Conservation (phyloP, 1,140 invertebrate genomes). For the Aphelenchoides fujianensis region DNA sequence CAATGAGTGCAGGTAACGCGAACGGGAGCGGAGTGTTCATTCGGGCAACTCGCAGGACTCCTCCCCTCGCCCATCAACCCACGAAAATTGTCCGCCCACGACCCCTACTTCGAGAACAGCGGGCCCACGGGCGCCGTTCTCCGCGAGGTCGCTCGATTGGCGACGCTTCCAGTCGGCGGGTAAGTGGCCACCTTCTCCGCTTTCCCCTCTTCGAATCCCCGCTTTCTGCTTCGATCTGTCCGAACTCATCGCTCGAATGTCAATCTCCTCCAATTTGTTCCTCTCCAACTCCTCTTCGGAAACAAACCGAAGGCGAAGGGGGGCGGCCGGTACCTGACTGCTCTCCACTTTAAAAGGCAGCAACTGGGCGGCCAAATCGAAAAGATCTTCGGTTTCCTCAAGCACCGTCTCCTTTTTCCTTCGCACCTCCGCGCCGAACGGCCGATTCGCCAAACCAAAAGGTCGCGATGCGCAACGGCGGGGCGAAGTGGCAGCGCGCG, state of each 20-base stretch:
- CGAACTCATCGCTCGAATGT: not conserved
- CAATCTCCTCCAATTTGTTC: not conserved
- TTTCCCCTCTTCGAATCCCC: not conserved
- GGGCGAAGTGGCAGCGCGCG: constrained; percentile 15
- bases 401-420: not conserved
- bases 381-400: constrained; percentile 2
- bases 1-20: constrained; percentile 29
- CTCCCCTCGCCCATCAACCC: constrained; percentile 54
- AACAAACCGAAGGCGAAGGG: too few relatives aligned
- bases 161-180: constrained; percentile 27
- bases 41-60: constrained; percentile 27
- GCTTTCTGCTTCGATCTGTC: not conserved
- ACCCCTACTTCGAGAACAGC: constrained; percentile 16
- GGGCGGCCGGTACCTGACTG: too few relatives aligned
- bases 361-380: not conserved
- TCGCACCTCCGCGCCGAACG: not conserved
- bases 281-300: not conserved
- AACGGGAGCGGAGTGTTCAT: constrained; percentile 20
- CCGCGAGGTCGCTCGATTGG: constrained; percentile 33
- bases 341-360: too few relatives aligned
- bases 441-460: constrained; percentile 1
- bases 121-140: constrained; percentile 25
- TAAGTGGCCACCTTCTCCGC: not conserved
- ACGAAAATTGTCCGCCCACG: constrained; percentile 42
- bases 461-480: not conserved